Percentiles rank a stretch among this genome's conserved stretches.
Conservation (phyloP, 2,888 invertebrate genomes). For the Spodoptera exigua region DNA sequence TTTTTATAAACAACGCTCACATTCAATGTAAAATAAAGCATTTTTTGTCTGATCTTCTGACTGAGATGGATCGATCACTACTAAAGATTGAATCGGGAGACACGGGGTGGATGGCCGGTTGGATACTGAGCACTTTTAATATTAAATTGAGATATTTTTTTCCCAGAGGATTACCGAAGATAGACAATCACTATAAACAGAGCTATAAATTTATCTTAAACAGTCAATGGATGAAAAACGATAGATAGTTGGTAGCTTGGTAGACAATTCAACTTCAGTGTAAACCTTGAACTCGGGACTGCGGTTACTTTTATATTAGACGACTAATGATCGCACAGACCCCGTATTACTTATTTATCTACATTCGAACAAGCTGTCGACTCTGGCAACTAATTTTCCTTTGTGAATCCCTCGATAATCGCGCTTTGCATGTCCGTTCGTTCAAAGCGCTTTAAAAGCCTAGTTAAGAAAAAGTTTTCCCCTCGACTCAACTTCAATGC, state of each 20-base stretch:
- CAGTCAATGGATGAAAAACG: neutral
- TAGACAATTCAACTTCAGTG: too few species aligned
- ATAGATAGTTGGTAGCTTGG: neutral
- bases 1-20: conserved; percentile 3
- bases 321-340: neutral
- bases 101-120: neutral
- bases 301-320: neutral
- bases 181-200: conserved; percentile 7
- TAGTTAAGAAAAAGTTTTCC: conserved; percentile 65
- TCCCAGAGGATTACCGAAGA: conserved; percentile 1
- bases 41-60: conserved; percentile 10
- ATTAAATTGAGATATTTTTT: conserved; percentile 8
- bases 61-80: conserved; percentile 2
- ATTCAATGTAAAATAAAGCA: neutral
- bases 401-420: conserved; percentile 63
- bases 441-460: conserved; percentile 67
- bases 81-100: conserved; percentile 8
- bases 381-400: conserved; percentile 58
- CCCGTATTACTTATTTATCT: neutral
- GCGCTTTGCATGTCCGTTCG: conserved; percentile 61
- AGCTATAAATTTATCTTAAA: neutral
- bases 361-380: conserved; percentile 44
- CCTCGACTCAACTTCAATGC: conserved; percentile 52
- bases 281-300: too few species aligned
- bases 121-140: conserved; percentile 5